Evolutionary conservation across 2,888 invertebrate genomes (phyloP).

Genomic region (Drosophila kanekoi): DNA sequence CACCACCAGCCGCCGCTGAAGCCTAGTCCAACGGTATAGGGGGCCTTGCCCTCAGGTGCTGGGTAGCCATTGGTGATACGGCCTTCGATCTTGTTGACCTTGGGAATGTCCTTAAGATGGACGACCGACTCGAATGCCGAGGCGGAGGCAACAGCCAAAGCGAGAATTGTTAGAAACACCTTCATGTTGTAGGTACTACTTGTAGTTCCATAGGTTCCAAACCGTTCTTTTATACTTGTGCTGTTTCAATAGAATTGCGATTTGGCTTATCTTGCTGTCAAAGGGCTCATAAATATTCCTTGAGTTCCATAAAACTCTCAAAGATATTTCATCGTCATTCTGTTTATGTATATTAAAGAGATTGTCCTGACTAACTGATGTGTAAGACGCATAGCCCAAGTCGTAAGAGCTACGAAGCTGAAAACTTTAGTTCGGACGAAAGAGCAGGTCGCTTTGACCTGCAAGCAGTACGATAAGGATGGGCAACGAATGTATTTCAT

Average conservation of each 20-base stretch:
- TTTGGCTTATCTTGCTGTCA: slow-evolving; percentile 21
- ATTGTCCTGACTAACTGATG: too few species aligned
- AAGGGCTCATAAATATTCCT: slow-evolving; percentile 20
- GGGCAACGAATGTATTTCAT: too few species aligned
- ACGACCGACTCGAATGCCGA: slow-evolving; percentile 40
- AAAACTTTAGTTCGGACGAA: too few species aligned
- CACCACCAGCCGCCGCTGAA: slow-evolving; percentile 68
- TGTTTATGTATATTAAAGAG: too few species aligned
- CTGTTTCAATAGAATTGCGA: neutral
- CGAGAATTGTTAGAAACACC: slow-evolving; percentile 50
- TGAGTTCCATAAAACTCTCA: slow-evolving; percentile 32
- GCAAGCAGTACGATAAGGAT: too few species aligned
- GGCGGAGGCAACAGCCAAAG: slow-evolving; percentile 47
- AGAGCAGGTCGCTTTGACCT: too few species aligned
- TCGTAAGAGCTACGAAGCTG: too few species aligned
- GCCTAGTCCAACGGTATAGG: slow-evolving; percentile 77
- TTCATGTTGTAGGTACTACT: slow-evolving; percentile 55
- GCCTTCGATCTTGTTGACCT: slow-evolving; percentile 47
- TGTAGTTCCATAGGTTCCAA: neutral
- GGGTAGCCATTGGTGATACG: slow-evolving; percentile 75
- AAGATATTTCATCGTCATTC: slow-evolving; percentile 17
- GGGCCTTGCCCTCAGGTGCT: slow-evolving; percentile 66
- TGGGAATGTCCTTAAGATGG: slow-evolving; percentile 53
- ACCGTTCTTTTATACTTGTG: slow-evolving; percentile 28
- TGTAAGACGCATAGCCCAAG: too few species aligned